Evolutionary conservation across 2,797 vertebrate species (phyloP).

Genomic region (Lycodopsis pacificus): DNA sequence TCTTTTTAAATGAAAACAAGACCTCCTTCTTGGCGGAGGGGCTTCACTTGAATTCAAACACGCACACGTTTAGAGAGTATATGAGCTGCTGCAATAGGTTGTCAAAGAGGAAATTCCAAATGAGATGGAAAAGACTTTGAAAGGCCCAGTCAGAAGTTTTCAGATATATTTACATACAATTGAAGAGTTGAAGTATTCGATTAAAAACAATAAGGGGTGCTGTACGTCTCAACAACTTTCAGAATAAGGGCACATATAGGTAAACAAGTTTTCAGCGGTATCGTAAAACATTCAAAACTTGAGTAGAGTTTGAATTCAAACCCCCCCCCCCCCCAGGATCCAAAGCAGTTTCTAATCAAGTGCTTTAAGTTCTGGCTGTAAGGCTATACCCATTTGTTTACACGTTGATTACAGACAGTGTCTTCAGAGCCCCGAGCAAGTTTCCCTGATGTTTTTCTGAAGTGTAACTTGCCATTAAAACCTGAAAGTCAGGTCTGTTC

Average conservation of each 20-base stretch:
- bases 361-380: neutral
- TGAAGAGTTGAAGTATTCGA: neutral
- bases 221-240: neutral
- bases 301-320: neutral
- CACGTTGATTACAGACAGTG: neutral
- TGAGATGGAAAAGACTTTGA: constrained; percentile 2
- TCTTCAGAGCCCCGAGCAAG: neutral
- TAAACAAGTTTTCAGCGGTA: neutral
- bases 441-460: constrained; percentile 15
- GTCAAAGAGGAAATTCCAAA: constrained; percentile 8
- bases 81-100: constrained; percentile 8
- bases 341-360: neutral
- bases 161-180: neutral
- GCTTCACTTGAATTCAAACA: constrained; percentile 65
- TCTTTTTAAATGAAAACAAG: constrained; percentile 85
- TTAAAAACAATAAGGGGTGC: neutral
- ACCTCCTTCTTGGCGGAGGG: constrained; percentile 57
- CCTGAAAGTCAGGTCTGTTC: constrained; percentile 23
- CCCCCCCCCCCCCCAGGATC: neutral
- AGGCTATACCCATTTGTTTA: neutral
- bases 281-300: neutral
- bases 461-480: constrained; percentile 4
- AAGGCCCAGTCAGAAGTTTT: neutral
- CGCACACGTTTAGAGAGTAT: constrained; percentile 32
- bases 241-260: neutral